Percentiles rank a stretch among this genome's conserved stretches.
Conservation (phyloP, 2,797 vertebrate genomes). For the Anisognathus igniventris region DNA sequence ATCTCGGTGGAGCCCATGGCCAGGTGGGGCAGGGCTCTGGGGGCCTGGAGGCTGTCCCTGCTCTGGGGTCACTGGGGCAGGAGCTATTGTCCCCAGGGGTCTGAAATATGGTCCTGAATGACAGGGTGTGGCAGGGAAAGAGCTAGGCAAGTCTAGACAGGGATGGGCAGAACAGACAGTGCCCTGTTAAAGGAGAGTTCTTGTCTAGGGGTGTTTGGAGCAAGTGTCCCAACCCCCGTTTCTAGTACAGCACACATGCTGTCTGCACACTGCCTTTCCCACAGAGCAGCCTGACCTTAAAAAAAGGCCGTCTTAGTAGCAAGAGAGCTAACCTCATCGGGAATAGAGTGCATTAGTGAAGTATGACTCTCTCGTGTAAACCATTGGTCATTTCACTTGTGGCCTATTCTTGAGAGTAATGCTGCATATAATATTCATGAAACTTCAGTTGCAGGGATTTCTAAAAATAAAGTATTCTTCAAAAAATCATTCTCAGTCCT, state of each 20-base stretch:
- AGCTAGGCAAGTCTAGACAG: rapidly evolving
- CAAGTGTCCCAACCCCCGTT: not conserved
- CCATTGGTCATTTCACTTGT: not conserved
- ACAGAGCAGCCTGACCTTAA: not conserved
- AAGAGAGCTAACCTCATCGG: not conserved
- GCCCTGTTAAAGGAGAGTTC: not conserved
- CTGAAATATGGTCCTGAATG: rapidly evolving
- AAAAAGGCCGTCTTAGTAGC: not conserved
- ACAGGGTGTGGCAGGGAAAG: rapidly evolving
- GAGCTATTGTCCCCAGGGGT: rapidly evolving
- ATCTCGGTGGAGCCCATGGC: rapidly evolving
- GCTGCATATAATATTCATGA: not conserved
- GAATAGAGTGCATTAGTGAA: not conserved
- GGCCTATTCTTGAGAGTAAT: not conserved
- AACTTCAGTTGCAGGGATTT: not conserved
- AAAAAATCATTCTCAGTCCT: not conserved
- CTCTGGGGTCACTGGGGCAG: not conserved
- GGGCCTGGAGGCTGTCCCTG: not conserved
- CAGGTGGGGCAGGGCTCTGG: not conserved
- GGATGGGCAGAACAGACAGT: rapidly evolving
- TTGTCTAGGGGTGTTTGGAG: not conserved
- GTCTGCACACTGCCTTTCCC: not conserved
- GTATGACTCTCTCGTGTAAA: not conserved
- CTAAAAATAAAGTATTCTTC: not conserved
- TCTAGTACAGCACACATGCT: not conserved